These are phyloP conservation scores for Tadarida brasiliensis DNA, from an alignment of 2,797 vertebrate genomes.

Conservation along the genomic window DNA sequence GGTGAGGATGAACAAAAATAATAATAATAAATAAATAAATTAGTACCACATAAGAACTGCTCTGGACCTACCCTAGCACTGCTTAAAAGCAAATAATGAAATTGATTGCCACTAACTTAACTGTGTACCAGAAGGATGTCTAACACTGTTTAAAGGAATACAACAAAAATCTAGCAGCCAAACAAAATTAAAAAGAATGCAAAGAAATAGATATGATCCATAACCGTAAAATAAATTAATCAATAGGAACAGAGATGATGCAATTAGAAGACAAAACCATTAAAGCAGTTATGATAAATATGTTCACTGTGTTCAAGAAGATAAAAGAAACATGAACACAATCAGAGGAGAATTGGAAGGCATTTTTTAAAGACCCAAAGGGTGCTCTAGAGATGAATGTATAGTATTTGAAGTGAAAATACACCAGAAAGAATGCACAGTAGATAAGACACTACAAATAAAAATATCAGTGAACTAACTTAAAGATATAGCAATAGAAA, in stretches of 20 bases:
- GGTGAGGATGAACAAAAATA: too few species aligned
- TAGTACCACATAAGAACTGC: conserved; percentile 9
- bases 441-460: conserved; percentile 16
- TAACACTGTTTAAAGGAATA: conserved; percentile 51
- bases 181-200: conserved; percentile 19
- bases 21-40: background rate
- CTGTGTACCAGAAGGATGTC: conserved; percentile 34
- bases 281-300: conserved; percentile 34
- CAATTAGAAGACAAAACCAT: conserved; percentile 30
- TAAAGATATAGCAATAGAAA: conserved; percentile 35
- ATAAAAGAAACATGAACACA: background rate
- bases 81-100: conserved; percentile 35
- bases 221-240: background rate
- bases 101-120: background rate
- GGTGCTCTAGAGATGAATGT: background rate
- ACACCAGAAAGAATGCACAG: conserved; percentile 44
- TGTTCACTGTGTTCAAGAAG: background rate
- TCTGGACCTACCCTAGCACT: background rate
- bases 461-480: conserved; percentile 33
- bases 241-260: background rate
- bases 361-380: conserved; percentile 15
- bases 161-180: conserved; percentile 48
- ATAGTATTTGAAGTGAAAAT: conserved; percentile 7
- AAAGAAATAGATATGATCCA: conserved; percentile 35
- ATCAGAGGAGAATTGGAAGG: conserved; percentile 31